Base-by-base conservation (phyloP, 2,797 vertebrate species). In the Coccyzus lansbergi region DNA sequence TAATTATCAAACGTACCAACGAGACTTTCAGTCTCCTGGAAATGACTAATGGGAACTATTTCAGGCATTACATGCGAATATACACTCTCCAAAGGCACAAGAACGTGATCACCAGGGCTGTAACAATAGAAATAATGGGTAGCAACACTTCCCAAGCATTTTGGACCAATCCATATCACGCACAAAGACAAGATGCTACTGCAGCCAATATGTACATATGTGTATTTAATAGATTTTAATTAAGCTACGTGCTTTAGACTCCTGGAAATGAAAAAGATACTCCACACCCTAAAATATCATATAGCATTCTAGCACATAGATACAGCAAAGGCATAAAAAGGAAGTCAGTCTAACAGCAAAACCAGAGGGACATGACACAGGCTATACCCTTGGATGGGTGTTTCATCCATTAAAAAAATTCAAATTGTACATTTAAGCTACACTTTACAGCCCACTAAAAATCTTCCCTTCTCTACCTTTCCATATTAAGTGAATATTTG, bases 21-120 rank as follows among this genome's bases (percentile, higher is more conserved):
- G 40, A 90, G 48, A 38, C 15, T 68, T 94, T 84, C 64, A 86
- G 70, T 69, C 67, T 88, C 49, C 52, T 91, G 91, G 83, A 95
- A 95, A 82, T 85, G 36, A 80, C 52, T 90, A 70, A 76, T 52
- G 22, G 86, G 64, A 94, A 64, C 40, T 79, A 36, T 44, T 92
- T 93, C 56, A 69, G 31, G 17, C 58, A 71, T 68, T 91, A 83
- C 14, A 87, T 84, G 52, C n/a, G 94, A 92, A 74, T 79, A 83
- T 64, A 80, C 90, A 64, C 25, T 70, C 55, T 88, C 31, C 42
- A 81, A 48, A 88, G 46, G 63, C 69, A 88, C 18, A 22, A 81
- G 31, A n/a, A 16, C 44, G 42, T 15, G 48, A 86, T 58, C 51
- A 64, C 14, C 36, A 85, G 60, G 34, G 48, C 68, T 79, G 88